phyloP scores from a whole-genome alignment of 2,797 vertebrate species.

The Macrochelys suwanniensis region DNA sequence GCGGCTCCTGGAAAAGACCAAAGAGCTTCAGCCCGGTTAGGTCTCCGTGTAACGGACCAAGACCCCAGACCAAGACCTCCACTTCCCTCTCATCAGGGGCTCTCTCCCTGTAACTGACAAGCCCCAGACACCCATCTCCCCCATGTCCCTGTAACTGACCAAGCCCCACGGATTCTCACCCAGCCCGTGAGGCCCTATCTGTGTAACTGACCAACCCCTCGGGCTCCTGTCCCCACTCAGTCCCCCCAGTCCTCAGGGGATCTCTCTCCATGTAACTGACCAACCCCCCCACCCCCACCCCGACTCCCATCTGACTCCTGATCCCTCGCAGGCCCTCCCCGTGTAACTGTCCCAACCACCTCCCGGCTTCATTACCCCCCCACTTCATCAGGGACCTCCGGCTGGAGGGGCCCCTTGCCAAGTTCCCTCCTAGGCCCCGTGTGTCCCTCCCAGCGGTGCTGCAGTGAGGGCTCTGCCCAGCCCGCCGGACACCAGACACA shows the following conservation, averaged over 20 bases:
- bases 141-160: not conserved
- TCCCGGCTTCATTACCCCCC: not conserved
- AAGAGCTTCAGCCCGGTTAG: slow-evolving; percentile 12
- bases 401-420: not conserved
- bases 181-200: not conserved
- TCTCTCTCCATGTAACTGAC: not conserved
- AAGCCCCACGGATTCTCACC: not conserved
- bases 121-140: not conserved
- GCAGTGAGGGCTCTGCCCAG: not conserved
- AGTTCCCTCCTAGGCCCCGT: not conserved
- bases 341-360: not conserved
- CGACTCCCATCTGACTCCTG: not conserved
- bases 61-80: not conserved
- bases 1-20: slow-evolving; percentile 51
- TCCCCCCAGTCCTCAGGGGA: not conserved
- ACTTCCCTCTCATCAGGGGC: not conserved
- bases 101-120: not conserved
- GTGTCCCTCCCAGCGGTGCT: not conserved
- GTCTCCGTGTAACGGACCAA: not conserved
- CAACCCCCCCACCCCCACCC: not conserved
- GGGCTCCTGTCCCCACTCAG: not conserved
- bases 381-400: no score
- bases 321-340: not conserved
- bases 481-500: not conserved
- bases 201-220: not conserved